Conservation (phyloP, 2,888 invertebrate genomes). For the Onchidella celtica region DNA sequence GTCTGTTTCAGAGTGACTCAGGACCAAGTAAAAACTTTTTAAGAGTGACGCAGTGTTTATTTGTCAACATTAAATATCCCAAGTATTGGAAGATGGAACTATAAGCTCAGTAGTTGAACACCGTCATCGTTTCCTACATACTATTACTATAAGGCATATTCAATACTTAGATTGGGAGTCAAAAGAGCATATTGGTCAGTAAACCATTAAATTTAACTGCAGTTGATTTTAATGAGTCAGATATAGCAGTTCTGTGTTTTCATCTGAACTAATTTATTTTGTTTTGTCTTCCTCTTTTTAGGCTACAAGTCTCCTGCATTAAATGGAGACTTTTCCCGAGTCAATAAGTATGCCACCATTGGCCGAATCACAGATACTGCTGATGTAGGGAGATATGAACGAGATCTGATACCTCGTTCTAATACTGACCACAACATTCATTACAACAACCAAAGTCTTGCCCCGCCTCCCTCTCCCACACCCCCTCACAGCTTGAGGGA, state of each 20-base stretch:
- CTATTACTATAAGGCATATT: too few relatives aligned
- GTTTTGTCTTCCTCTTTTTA: neutral
- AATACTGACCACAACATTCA: constrained; percentile 52
- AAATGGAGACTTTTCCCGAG: neutral
- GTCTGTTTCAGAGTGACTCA: too few relatives aligned
- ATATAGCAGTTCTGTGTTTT: neutral
- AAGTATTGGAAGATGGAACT: too few relatives aligned
- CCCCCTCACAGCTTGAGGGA: constrained; percentile 29
- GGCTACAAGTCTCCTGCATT: neutral
- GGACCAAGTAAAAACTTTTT: too few relatives aligned
- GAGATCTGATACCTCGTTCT: constrained; percentile 47
- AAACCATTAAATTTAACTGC: too few relatives aligned
- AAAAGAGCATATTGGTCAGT: too few relatives aligned
- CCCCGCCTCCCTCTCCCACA: constrained; percentile 33
- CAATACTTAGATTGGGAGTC: too few relatives aligned
- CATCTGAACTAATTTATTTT: neutral
- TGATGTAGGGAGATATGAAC: constrained; percentile 24
- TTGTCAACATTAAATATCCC: too few relatives aligned
- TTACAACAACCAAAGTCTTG: constrained; percentile 29
- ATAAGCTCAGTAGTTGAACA: too few relatives aligned
- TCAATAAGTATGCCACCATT: constrained; percentile 10
- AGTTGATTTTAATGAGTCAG: too few relatives aligned
- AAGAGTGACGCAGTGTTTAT: too few relatives aligned
- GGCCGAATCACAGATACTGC: neutral
- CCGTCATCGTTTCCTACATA: too few relatives aligned